Conservation (phyloP, 2,113 vertebrate genomes). For the Gambusia affinis region DNA sequence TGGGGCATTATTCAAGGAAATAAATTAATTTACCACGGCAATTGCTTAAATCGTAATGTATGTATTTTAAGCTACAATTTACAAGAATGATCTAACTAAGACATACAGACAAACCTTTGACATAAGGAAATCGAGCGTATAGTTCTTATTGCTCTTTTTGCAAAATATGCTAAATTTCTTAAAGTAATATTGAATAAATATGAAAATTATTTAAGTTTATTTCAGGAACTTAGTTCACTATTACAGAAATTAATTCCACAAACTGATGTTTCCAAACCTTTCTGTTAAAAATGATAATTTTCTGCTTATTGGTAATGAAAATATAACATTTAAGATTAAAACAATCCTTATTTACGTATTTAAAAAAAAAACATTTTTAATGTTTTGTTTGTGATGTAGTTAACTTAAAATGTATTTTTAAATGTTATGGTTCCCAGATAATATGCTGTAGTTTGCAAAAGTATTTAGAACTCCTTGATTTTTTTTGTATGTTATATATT, state of each 20-base stretch:
- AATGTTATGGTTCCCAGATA: background rate
- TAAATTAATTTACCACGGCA: slow-evolving; percentile 63
- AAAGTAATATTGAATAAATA: slow-evolving; percentile 34
- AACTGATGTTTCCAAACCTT: background rate
- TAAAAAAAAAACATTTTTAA: no score
- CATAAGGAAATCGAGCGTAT: slow-evolving; percentile 40
- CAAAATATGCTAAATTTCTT: slow-evolving; percentile 51
- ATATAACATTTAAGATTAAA: background rate
- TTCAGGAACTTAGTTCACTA: background rate
- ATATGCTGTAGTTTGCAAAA: background rate
- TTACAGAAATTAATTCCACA: background rate
- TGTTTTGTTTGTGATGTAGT: no score
- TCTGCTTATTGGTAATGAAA: background rate
- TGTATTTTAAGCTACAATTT: slow-evolving; percentile 52
- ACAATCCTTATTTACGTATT: no score
- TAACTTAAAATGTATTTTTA: background rate
- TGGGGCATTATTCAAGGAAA: slow-evolving; percentile 61
- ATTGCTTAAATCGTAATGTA: slow-evolving; percentile 60
- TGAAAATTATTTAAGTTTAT: background rate
- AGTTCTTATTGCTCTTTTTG: slow-evolving; percentile 32
- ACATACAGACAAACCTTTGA: slow-evolving; percentile 31
- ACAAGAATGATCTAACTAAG: slow-evolving; percentile 48
- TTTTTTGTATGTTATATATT: no score
- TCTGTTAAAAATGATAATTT: background rate
- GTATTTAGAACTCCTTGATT: no score